Conservation (phyloP, 2,888 invertebrate species). For the Camponotus fellah region DNA sequence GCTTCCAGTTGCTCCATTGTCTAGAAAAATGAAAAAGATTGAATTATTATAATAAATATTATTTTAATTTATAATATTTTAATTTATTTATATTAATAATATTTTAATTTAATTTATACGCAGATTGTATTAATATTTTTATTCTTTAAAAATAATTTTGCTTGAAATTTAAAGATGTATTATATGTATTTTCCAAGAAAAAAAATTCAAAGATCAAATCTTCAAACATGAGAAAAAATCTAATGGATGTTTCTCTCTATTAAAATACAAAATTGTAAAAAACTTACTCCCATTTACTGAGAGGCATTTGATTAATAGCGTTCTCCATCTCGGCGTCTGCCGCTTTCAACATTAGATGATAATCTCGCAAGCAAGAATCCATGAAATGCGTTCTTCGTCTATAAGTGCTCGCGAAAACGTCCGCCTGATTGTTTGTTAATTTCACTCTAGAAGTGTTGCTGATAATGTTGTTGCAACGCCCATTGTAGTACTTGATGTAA, state of each 20-base stretch:
- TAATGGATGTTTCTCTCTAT: background rate
- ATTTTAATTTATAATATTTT: background rate
- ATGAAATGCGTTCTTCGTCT: conserved; percentile 88
- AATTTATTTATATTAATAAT: no score
- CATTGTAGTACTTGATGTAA: conserved; percentile 80
- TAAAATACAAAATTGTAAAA: background rate
- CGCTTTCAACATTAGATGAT: conserved; percentile 89
- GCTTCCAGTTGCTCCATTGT: conserved; percentile 89
- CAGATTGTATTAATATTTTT: background rate
- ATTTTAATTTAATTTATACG: background rate
- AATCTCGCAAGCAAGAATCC: conserved; percentile 90
- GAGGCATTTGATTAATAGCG: conserved; percentile 94
- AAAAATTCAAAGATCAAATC: background rate
- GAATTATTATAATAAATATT: background rate
- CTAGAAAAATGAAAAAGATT: conserved; percentile 84
- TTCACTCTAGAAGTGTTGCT: conserved; percentile 74
- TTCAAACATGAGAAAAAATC: background rate
- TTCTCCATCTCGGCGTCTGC: conserved; percentile 93
- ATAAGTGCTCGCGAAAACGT: conserved; percentile 80
- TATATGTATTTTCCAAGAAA: background rate
- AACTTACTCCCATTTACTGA: conserved; percentile 91
- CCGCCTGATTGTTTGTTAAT: conserved; percentile 79
- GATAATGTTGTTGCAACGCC: conserved; percentile 73
- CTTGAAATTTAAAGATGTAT: background rate
- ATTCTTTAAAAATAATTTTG: background rate